Conservation (phyloP, 1,140 invertebrate genomes). For the Nymphalis io region DNA sequence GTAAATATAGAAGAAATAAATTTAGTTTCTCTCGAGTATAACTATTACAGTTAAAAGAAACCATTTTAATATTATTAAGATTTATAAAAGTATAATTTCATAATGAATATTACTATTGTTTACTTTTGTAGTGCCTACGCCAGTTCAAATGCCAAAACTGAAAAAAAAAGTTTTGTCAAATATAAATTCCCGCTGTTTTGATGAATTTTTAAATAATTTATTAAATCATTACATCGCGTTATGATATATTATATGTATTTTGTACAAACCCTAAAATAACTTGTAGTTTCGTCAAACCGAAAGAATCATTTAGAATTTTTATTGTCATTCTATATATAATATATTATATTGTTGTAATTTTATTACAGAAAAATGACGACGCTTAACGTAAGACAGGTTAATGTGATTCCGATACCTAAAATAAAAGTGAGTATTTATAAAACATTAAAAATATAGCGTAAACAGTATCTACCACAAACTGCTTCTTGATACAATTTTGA, state of each 20-base stretch:
- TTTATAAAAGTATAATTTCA: slow-evolving; percentile 1
- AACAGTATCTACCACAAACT: too few species aligned
- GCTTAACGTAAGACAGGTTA: slow-evolving; percentile 22
- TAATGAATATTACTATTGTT: slow-evolving; percentile 6
- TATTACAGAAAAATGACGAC: slow-evolving; percentile 28
- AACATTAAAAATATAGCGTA: background rate
- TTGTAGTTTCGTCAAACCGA: too few species aligned
- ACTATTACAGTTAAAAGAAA: slow-evolving; percentile 3
- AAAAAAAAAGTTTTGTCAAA: slow-evolving; percentile 32
- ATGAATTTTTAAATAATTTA: slow-evolving; percentile 5
- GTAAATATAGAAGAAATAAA: background rate
- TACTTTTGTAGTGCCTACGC: slow-evolving; percentile 19
- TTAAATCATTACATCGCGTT: background rate
- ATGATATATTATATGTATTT: background rate
- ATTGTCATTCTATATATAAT: background rate
- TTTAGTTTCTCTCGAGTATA: background rate
- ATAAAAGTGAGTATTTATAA: slow-evolving; percentile 24
- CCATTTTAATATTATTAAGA: background rate
- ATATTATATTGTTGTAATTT: background rate
- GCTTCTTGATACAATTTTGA: too few species aligned
- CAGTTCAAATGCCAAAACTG: background rate
- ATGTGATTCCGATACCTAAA: slow-evolving; percentile 24
- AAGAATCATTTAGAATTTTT: background rate
- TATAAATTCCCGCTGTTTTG: slow-evolving; percentile 35
- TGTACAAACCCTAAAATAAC: too few species aligned